Percentiles rank a stretch among this genome's conserved stretches.
These are phyloP conservation scores for Ambastaia sidthimunki DNA, from an alignment of 2,797 vertebrate genomes.

Conservation along the genomic window DNA sequence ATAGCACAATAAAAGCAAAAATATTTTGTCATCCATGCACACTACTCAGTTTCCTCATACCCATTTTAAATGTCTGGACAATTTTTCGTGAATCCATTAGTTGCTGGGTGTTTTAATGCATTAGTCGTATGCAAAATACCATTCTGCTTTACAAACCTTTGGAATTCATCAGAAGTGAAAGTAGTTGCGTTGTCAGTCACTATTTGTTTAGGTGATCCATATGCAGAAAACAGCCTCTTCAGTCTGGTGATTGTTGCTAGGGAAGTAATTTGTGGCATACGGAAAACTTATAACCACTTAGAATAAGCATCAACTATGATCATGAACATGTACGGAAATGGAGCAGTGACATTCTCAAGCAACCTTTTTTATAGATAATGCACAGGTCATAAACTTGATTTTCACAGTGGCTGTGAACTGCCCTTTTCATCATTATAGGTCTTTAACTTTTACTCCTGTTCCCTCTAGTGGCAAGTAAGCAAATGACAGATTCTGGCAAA, in stretches of 20 bases:
- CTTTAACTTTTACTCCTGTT: too few species aligned
- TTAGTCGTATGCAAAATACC: constrained; percentile 36
- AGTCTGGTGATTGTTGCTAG: constrained; percentile 39
- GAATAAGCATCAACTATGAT: constrained; percentile 26
- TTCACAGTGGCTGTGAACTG: too few species aligned
- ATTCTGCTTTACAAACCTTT: constrained; percentile 22
- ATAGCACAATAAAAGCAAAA: not conserved
- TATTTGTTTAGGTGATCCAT: constrained; percentile 42
- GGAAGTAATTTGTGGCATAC: constrained; percentile 35
- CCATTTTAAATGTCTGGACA: constrained; percentile 2
- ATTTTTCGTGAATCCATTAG: constrained; percentile 6
- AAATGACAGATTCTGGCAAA: too few species aligned
- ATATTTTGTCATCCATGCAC: constrained; percentile 18
- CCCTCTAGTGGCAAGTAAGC: too few species aligned
- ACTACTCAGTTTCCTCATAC: not conserved
- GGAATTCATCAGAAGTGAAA: constrained; percentile 40
- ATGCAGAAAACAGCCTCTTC: constrained; percentile 44
- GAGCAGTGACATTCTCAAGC: not conserved
- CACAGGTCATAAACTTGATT: too few species aligned
- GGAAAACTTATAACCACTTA: constrained; percentile 44
- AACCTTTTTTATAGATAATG: not conserved
- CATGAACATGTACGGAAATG: constrained; percentile 32
- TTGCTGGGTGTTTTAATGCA: constrained; percentile 5
- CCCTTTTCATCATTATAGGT: too few species aligned
- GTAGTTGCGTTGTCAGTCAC: constrained; percentile 36